phyloP scores from a whole-genome alignment of 2,888 invertebrate species.

The Eledona agricola region DNA sequence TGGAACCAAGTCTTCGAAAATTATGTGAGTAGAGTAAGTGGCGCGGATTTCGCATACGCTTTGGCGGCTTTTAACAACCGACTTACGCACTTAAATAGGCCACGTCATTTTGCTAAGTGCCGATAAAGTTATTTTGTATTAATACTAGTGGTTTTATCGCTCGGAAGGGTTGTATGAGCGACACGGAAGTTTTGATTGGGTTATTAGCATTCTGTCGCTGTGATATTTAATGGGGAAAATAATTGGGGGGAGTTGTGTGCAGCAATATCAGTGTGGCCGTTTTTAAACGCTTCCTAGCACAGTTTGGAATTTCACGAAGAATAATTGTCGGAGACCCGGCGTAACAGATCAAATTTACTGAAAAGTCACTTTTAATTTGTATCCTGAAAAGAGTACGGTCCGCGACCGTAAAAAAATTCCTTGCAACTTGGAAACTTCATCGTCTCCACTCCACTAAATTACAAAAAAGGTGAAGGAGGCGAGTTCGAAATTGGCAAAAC shows the following conservation, averaged over 20 bases:
- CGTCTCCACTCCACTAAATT: conserved; percentile 22
- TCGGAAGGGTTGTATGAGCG: conserved; percentile 35
- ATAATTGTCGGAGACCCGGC: no score
- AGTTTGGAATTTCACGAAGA: no score
- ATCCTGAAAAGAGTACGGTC: no score
- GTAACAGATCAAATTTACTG: no score
- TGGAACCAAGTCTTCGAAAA: conserved; percentile 18
- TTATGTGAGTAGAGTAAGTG: conserved; percentile 18
- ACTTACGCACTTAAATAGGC: conserved; percentile 40
- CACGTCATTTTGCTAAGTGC: conserved; percentile 42
- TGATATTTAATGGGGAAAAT: conserved; percentile 26
- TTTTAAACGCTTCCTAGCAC: no score
- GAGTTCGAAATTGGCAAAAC: conserved; percentile 35
- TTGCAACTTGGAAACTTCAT: conserved; percentile 13
- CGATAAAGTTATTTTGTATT: conserved; percentile 44
- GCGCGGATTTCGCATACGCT: conserved; percentile 19
- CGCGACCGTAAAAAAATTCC: no score
- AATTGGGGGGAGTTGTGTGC: neutral
- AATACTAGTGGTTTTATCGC: conserved; percentile 41
- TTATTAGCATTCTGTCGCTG: conserved; percentile 34
- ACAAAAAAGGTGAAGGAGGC: conserved; percentile 22
- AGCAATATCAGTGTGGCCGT: neutral
- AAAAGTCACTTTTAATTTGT: no score
- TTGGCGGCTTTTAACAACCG: conserved; percentile 29
- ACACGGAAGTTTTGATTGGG: conserved; percentile 39